Base-by-base conservation (phyloP, 2,888 invertebrate genomes). In the Sinodicranocentrus sp. region DNA sequence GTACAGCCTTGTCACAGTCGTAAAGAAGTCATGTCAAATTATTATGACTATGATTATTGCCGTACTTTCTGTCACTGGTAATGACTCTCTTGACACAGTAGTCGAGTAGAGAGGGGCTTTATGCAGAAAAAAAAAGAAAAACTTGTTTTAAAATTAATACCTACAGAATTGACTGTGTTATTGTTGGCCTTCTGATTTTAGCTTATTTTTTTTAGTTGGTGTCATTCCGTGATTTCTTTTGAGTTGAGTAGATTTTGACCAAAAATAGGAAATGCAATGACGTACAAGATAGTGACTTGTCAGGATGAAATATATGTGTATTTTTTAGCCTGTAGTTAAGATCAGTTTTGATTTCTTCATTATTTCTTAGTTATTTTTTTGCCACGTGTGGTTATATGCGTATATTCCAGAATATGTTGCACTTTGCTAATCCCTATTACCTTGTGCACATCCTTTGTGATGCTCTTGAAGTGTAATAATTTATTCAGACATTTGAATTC, bases 21-120 rank as follows among this genome's bases (percentile, higher is more conserved):
- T 87, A 87, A 87, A 87, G 85, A 84, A 84, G 83, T 86, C 87
- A 84, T 73, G 83, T 84, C 70, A 71, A 70, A 84, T 76, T 84
- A 87, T 84, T 85, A 87, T 86, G 85, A 80, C 68, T 43, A 83
- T 78, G 85, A 86, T 86, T 86, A 87, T 86, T 86, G 84, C 84
- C 73, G 77, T 85, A 84, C 83, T 84, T 78, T 83, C 70, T 86
- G 84, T 87, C 86, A 87, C 77, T 70, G 28, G 65, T 84, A 82
- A 82, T 82, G 70, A 52, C 82, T 70, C 63, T 61, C 71, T 78
- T 78, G 80, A 79, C 80, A 83, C 76, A 72, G 70, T 57, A 70
- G 68, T 78, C 70, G 57, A 54, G 21, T 57, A 19, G 6, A 23
- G 33, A 33, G 33, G 8, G 44, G 17, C 59, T 72, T 61, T 43